phyloP scores from a whole-genome alignment of 2,797 vertebrate species.

The Sebastes steindachneri region DNA sequence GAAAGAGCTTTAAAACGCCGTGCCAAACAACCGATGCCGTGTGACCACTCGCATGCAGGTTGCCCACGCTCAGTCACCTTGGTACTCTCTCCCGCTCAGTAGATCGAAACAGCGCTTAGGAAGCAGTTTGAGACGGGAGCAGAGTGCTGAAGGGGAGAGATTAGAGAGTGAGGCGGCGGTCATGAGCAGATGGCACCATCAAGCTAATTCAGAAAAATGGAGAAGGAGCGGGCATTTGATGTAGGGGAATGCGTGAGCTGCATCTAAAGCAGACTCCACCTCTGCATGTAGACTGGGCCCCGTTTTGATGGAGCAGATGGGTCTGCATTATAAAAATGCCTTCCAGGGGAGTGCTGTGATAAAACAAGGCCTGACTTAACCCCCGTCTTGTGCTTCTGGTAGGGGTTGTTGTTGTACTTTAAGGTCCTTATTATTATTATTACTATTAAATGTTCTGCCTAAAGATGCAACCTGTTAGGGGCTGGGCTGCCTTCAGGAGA shows the following conservation, averaged over 20 bases:
- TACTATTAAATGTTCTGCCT: slow-evolving; percentile 49
- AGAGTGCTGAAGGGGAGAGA: slow-evolving; percentile 79
- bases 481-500: slow-evolving; percentile 21
- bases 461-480: slow-evolving; percentile 27
- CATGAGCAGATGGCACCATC: slow-evolving; percentile 92
- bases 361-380: slow-evolving; percentile 68
- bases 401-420: slow-evolving; percentile 45
- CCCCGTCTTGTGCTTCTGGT: slow-evolving; percentile 64
- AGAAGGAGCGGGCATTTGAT: slow-evolving; percentile 88
- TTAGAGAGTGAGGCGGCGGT: slow-evolving; percentile 83
- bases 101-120: slow-evolving; percentile 33
- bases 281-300: slow-evolving; percentile 80
- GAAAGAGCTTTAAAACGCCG: slow-evolving; percentile 10
- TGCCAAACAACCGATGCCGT: slow-evolving; percentile 13
- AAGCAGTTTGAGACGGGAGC: slow-evolving; percentile 53
- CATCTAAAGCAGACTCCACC: slow-evolving; percentile 85
- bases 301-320: slow-evolving; percentile 88
- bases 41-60: slow-evolving; percentile 28
- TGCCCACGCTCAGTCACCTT: slow-evolving; percentile 54
- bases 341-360: slow-evolving; percentile 86
- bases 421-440: slow-evolving; percentile 49
- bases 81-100: slow-evolving; percentile 48
- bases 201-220: slow-evolving; percentile 94
- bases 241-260: slow-evolving; percentile 86
- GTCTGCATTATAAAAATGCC: slow-evolving; percentile 87